Evolutionary conservation across 2,888 invertebrate species (phyloP).

Genomic region (Parnassius glacialis): DNA sequence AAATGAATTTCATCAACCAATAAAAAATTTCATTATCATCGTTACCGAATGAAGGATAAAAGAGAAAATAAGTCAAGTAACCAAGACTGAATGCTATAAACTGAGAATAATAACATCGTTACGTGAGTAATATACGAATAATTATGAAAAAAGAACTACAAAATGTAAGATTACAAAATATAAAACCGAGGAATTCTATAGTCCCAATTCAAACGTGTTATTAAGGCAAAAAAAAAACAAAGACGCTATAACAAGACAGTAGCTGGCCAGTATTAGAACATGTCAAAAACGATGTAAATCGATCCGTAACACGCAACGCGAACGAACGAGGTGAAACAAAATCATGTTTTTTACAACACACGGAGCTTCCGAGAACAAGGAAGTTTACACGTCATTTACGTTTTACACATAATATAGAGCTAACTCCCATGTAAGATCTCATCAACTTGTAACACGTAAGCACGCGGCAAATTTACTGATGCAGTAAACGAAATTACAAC

Average conservation of each 20-base stretch:
- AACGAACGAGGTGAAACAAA: constrained; percentile 25
- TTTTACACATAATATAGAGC: constrained; percentile 12
- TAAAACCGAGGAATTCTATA: constrained; percentile 41
- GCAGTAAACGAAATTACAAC: constrained; percentile 2
- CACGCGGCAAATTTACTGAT: not conserved
- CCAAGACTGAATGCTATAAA: no score
- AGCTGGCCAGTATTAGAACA: constrained; percentile 57
- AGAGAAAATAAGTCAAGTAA: not conserved
- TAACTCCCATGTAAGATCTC: constrained; percentile 24
- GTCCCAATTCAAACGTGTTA: constrained; percentile 45
- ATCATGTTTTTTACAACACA: constrained; percentile 27
- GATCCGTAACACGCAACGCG: constrained; percentile 64
- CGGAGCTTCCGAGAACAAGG: constrained; percentile 26
- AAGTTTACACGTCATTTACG: constrained; percentile 24
- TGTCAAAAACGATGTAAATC: constrained; percentile 69
- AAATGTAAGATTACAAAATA: not conserved
- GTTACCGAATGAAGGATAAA: not conserved
- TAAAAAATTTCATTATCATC: no score
- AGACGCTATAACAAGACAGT: constrained; percentile 65
- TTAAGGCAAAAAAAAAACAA: constrained; percentile 51
- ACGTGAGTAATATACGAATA: not conserved
- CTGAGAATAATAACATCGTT: not conserved
- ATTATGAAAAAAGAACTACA: constrained; percentile 2
- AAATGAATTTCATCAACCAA: no score
- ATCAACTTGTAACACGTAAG: constrained; percentile 10